Evolutionary conservation across 53 echinoderm and acorn worm species (phyloP).

Genomic region (Echinarachnius parma): DNA sequence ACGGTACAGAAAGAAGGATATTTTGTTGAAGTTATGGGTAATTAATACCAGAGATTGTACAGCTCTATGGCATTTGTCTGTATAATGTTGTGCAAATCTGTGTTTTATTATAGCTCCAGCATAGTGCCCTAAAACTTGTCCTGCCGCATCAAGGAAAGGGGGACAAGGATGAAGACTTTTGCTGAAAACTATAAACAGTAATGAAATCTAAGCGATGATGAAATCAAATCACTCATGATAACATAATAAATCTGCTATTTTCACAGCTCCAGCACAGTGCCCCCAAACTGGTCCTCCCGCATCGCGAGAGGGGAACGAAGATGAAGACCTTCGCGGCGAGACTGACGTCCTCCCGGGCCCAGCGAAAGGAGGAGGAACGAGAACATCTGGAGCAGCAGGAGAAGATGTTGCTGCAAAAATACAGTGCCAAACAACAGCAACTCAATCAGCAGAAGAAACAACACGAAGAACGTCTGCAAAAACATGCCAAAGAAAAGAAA

Average conservation of each 20-base stretch:
- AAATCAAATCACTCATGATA: too few species aligned
- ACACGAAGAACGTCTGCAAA: constrained; percentile 9
- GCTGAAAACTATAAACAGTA: too few species aligned
- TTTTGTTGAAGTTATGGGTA: too few species aligned
- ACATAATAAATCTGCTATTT: too few species aligned
- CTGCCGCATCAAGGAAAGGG: not conserved
- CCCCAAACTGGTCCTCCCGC: constrained; percentile 84
- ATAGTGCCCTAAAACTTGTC: not conserved
- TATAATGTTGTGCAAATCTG: not conserved
- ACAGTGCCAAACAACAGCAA: constrained; percentile 14
- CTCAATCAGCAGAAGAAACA: constrained; percentile 19
- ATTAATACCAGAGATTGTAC: too few species aligned
- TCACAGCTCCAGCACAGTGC: constrained; percentile 67
- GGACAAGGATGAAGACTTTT: not conserved
- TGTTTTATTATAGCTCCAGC: not conserved
- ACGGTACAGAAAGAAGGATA: too few species aligned
- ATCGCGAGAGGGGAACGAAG: constrained; percentile 88
- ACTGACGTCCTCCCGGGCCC: constrained; percentile 68
- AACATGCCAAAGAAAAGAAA: constrained; percentile 45
- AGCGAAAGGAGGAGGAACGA: constrained; percentile 59
- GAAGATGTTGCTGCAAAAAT: constrained; percentile 21
- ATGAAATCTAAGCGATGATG: too few species aligned
- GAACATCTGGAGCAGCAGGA: constrained; percentile 20
- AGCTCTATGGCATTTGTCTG: too few species aligned
- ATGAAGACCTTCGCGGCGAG: constrained; percentile 90